Percentiles rank a stretch among this genome's conserved stretches.
These are phyloP conservation scores for Lymantria monacha DNA, from an alignment of 2,888 invertebrate genomes.

Conservation along the genomic window DNA sequence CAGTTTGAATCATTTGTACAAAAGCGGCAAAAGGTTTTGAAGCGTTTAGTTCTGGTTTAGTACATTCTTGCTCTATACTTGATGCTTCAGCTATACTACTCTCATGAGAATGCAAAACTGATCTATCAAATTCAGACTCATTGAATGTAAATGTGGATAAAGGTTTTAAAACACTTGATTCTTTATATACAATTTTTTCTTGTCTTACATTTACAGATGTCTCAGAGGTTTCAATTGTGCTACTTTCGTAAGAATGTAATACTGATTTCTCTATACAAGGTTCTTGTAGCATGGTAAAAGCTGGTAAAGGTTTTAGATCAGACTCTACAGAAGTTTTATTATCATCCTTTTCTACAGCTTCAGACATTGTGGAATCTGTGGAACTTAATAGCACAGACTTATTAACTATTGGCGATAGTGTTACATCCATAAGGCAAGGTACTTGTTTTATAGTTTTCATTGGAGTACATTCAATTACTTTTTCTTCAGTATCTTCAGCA, in stretches of 20 bases:
- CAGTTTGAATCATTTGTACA: constrained; percentile 48
- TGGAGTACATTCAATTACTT: constrained; percentile 62
- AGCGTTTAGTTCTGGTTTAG: constrained; percentile 24
- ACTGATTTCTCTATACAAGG: constrained; percentile 58
- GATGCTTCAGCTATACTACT: constrained; percentile 49
- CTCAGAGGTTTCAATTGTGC: constrained; percentile 46
- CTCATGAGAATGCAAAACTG: constrained; percentile 54
- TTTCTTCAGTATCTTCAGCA: constrained; percentile 38
- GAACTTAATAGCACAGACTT: constrained; percentile 67
- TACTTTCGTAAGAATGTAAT: constrained; percentile 62
- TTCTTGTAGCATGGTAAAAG: constrained; percentile 56
- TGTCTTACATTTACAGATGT: constrained; percentile 40
- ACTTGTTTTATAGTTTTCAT: constrained; percentile 57
- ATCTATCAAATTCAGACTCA: constrained; percentile 56
- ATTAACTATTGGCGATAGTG: constrained; percentile 68
- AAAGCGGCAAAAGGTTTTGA: constrained; percentile 40
- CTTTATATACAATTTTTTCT: constrained; percentile 29
- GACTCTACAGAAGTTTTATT: constrained; percentile 36
- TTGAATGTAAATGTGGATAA: constrained; percentile 53
- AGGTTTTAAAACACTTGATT: constrained; percentile 34
- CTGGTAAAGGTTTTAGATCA: constrained; percentile 46
- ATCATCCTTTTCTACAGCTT: constrained; percentile 39
- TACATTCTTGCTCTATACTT: constrained; percentile 34
- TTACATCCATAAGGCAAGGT: constrained; percentile 60
- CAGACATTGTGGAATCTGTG: constrained; percentile 48